These are phyloP conservation scores for Automeris io DNA, from an alignment of 2,888 invertebrate genomes.

Conservation along the genomic window DNA sequence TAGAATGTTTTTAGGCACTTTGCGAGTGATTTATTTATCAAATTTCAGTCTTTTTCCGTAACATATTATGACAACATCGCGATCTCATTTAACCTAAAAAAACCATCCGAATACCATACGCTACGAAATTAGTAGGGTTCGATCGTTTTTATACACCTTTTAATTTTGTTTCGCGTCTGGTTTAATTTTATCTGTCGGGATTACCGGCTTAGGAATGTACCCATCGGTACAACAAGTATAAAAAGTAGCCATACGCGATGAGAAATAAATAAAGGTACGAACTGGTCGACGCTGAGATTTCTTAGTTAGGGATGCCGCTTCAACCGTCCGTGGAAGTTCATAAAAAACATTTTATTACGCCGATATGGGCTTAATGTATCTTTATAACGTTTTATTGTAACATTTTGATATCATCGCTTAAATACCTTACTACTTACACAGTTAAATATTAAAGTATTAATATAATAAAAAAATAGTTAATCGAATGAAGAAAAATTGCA, in stretches of 20 bases:
- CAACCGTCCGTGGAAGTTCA: background rate
- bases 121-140: conserved; percentile 71
- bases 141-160: conserved; percentile 70
- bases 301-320: conserved; percentile 37
- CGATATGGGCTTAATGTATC: conserved; percentile 15
- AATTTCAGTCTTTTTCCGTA: background rate
- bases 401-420: no score
- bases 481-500: background rate
- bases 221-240: conserved; percentile 67
- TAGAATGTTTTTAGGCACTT: background rate
- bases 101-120: conserved; percentile 48
- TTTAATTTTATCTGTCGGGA: conserved; percentile 76
- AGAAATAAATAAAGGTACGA: conserved; percentile 72
- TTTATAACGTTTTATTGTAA: conserved; percentile 20
- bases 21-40: background rate
- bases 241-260: conserved; percentile 63
- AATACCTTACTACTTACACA: no score
- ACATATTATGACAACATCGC: background rate
- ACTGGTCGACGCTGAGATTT: conserved; percentile 65
- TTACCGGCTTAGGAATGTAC: conserved; percentile 76
- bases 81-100: conserved; percentile 17
- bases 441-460: no score
- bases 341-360: conserved; percentile 6
- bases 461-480: no score
- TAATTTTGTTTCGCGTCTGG: conserved; percentile 77